Conservation (phyloP, 2,797 vertebrate species). For the Hypotaenidia philippensis region DNA sequence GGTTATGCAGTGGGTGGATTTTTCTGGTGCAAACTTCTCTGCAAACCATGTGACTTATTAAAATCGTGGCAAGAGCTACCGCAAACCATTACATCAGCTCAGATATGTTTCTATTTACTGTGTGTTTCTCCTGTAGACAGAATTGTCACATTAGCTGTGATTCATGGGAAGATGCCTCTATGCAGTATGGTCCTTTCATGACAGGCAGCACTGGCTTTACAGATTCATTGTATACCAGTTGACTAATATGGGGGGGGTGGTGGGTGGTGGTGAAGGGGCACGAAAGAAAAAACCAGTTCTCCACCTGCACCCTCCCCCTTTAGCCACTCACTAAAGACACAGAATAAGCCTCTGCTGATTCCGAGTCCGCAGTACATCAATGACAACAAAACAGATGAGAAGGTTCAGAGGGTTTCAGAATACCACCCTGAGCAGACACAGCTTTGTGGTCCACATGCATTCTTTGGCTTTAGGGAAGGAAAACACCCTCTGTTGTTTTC, state of each 20-base stretch:
- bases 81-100: not conserved
- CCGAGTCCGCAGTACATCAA: accelerated
- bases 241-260: accelerated
- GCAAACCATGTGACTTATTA: not conserved
- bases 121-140: not conserved
- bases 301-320: not conserved
- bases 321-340: not conserved
- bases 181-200: not conserved
- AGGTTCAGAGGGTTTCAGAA: not conserved
- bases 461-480: conserved; percentile 35
- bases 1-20: not conserved
- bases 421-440: not conserved
- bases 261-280: not conserved
- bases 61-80: not conserved
- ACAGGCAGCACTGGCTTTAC: not conserved
- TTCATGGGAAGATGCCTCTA: not conserved
- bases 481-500: conserved; percentile 66
- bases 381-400: not conserved
- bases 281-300: not conserved
- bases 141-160: accelerated
- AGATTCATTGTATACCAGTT: not conserved
- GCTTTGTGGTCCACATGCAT: not conserved
- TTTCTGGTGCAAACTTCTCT: not conserved
- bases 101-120: not conserved
- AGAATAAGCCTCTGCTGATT: not conserved